These are phyloP conservation scores for Drosophila nigricruria DNA, from an alignment of 2,888 invertebrate genomes.

Conservation along the genomic window DNA sequence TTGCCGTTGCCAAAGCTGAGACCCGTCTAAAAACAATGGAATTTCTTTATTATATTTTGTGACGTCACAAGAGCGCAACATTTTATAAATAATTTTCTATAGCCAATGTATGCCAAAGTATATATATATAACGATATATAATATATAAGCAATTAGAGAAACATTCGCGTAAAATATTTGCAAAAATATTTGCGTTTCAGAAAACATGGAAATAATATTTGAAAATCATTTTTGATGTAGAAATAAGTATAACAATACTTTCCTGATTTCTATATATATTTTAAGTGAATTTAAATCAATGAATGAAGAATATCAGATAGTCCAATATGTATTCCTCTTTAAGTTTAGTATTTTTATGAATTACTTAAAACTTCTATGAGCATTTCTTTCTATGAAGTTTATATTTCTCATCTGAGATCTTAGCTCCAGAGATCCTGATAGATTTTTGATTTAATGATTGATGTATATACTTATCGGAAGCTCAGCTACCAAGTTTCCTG, in stretches of 20 bases:
- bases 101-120: background rate
- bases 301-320: background rate
- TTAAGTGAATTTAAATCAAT: background rate
- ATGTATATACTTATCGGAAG: background rate
- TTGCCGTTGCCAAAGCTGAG: conserved; percentile 46
- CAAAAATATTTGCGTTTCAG: background rate
- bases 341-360: too few species aligned
- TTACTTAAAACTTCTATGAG: too few species aligned
- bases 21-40: conserved; percentile 25
- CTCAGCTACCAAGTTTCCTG: too few species aligned
- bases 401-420: too few species aligned
- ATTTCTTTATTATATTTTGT: conserved; percentile 16
- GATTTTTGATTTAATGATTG: background rate
- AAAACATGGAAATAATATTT: background rate
- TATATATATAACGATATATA: background rate
- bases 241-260: background rate
- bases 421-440: background rate
- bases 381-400: too few species aligned
- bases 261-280: background rate
- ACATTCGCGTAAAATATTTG: background rate
- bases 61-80: conserved; percentile 8
- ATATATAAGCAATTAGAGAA: conserved; percentile 1
- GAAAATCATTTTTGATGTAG: background rate
- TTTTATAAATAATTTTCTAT: conserved; percentile 3
- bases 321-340: too few species aligned